A percentile compares a stretch with the other conserved stretches of the same genome.
These are phyloP conservation scores for Orthosia cruda DNA, from an alignment of 2,888 invertebrate genomes.

Conservation along the genomic window DNA sequence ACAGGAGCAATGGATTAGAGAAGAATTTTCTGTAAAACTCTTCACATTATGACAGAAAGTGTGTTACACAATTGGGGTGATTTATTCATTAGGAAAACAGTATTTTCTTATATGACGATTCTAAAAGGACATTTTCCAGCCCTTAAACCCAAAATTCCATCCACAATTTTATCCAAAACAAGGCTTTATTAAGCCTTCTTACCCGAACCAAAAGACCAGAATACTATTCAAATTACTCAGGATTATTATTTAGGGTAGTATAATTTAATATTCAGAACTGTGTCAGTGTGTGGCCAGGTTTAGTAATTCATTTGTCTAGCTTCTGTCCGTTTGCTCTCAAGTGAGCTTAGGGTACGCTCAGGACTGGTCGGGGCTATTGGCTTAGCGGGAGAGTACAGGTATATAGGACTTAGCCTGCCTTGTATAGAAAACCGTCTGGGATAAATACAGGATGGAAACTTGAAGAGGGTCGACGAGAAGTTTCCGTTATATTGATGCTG, in stretches of 20 bases:
- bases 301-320: constrained; percentile 57
- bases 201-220: constrained; percentile 15
- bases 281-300: constrained; percentile 50
- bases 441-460: neutral
- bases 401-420: constrained; percentile 12
- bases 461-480: too few relatives aligned
- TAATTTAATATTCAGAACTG: constrained; percentile 61
- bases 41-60: neutral
- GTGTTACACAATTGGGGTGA: neutral
- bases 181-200: neutral
- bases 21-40: too few relatives aligned
- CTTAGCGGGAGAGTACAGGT: constrained; percentile 2
- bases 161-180: neutral
- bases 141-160: constrained; percentile 13
- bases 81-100: neutral
- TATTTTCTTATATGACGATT: neutral
- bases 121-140: neutral
- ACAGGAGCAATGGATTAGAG: too few relatives aligned
- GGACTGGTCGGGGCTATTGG: constrained; percentile 30
- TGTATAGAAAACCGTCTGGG: neutral
- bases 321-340: constrained; percentile 17
- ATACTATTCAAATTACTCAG: constrained; percentile 55
- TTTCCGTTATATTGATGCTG: too few relatives aligned
- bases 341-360: constrained; percentile 34
- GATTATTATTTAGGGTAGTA: constrained; percentile 36